These are phyloP conservation scores for Chromis chromis DNA, from an alignment of 2,797 vertebrate genomes.

Conservation along the genomic window DNA sequence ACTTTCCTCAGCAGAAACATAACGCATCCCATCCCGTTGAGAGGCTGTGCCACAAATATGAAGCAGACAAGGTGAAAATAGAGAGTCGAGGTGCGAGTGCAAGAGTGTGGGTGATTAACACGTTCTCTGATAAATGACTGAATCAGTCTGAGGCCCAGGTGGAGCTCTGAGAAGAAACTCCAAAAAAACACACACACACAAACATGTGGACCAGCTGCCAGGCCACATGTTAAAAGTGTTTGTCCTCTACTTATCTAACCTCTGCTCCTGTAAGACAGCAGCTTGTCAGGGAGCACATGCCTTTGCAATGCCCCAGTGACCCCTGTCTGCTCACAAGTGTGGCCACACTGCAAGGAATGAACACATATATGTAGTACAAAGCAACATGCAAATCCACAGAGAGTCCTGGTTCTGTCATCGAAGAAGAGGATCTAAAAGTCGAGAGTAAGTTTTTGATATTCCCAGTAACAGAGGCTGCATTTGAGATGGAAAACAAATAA, in stretches of 20 bases:
- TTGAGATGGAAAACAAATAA: neutral
- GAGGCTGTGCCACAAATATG: neutral
- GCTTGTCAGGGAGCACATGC: conserved; percentile 80
- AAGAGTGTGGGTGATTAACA: conserved; percentile 67
- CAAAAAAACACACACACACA: conserved; percentile 51
- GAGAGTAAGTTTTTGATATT: neutral
- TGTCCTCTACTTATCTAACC: conserved; percentile 77
- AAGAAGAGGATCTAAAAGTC: conserved; percentile 6
- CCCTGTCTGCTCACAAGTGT: conserved; percentile 54
- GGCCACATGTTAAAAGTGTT: conserved; percentile 80
- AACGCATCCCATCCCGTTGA: neutral
- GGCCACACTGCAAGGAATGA: conserved; percentile 3
- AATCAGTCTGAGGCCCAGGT: conserved; percentile 54
- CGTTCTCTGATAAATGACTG: conserved; percentile 58
- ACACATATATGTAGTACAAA: neutral
- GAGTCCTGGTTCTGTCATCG: conserved; percentile 47
- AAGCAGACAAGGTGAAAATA: neutral
- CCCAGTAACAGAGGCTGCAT: conserved; percentile 8
- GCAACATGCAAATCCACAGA: conserved; percentile 3
- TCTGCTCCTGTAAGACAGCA: conserved; percentile 73
- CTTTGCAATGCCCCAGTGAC: conserved; percentile 79
- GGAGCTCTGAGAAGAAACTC: conserved; percentile 44
- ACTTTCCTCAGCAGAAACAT: neutral
- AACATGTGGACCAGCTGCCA: conserved; percentile 64
- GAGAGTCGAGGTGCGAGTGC: conserved; percentile 22